Evolutionary conservation across 2,888 invertebrate genomes (phyloP), one percentile per base, ranked within the genome.

Genomic region (Callosobruchus maculatus): DNA sequence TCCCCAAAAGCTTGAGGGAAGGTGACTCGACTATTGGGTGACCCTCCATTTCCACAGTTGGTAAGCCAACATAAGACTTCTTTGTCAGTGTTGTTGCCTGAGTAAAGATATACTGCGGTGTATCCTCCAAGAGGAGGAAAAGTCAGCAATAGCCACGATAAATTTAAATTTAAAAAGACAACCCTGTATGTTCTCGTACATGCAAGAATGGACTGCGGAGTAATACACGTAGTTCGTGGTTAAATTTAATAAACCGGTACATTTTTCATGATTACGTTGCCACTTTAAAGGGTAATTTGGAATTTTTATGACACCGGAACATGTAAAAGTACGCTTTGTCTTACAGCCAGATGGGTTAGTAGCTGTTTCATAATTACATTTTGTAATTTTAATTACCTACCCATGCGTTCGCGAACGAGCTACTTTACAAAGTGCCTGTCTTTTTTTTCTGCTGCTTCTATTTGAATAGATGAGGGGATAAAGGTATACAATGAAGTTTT

Each of bases 221-320:
- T 49, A 49, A 49, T 49, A 49, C 49, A 49, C 49, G 49, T 49
- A 49, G 49, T 49, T 49, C 49, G 49, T 49, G 49, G 49, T 74
- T 72, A 67, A 71, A 70, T 74, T 74, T 76, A 76, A 76, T 76
- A 72, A 74, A 70, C 67, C 69, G 20, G 49, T 70, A 73, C 74
- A 72, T 74, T 76, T 73, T 76, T 76, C 72, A 68, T 66, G 69
- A 74, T 71, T 74, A 69, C 74, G 69, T 21, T 71, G 71, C 71
- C 74, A 71, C 74, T 74, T 74, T 74, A 20, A 49, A 71, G 71
- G 20, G 20, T 31, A 71, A 71, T 71, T 68, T 71, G 71, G 20
- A 31, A 68, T 21, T 30, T 68, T 74, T 72, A 68, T 67, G 72
- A 31, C 20, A 49, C 20, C 70, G 68, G 26, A 69, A 30, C 26